These are phyloP conservation scores for Conopomorpha cramerella DNA, from an alignment of 1,140 invertebrate genomes.

Conservation along the genomic window DNA sequence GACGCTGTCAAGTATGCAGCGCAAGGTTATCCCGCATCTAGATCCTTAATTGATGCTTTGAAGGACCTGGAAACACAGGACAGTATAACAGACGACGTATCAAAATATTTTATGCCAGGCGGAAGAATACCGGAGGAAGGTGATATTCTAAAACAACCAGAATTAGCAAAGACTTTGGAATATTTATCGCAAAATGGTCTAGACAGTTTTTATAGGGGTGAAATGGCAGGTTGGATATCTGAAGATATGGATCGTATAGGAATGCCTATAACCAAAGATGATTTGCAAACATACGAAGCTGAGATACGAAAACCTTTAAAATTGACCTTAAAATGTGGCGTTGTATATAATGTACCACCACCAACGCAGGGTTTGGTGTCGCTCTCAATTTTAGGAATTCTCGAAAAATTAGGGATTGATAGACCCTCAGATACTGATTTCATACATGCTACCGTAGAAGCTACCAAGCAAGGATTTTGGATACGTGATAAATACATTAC, in stretches of 20 bases:
- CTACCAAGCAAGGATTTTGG: slow-evolving; percentile 39
- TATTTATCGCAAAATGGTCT: slow-evolving; percentile 26
- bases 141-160: slow-evolving; percentile 29
- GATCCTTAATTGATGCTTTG: slow-evolving; percentile 12
- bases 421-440: slow-evolving; percentile 39
- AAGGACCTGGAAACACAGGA: slow-evolving; percentile 5
- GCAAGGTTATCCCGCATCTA: slow-evolving; percentile 29
- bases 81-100: slow-evolving; percentile 17
- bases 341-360: slow-evolving; percentile 35
- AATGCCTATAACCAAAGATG: slow-evolving; percentile 36
- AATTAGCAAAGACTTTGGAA: slow-evolving; percentile 28
- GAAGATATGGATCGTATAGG: slow-evolving; percentile 31
- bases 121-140: slow-evolving; percentile 20
- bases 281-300: slow-evolving; percentile 32
- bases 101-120: slow-evolving; percentile 19
- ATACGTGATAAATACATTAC: slow-evolving; percentile 38
- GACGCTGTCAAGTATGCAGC: slow-evolving; percentile 43
- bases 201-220: slow-evolving; percentile 38
- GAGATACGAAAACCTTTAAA: slow-evolving; percentile 27
- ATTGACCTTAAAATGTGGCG: slow-evolving; percentile 22
- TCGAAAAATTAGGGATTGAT: slow-evolving; percentile 34
- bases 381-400: slow-evolving; percentile 30
- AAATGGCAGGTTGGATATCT: slow-evolving; percentile 29
- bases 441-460: slow-evolving; percentile 39
- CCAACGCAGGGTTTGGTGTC: slow-evolving; percentile 44